Percentiles rank a stretch among this genome's conserved stretches.
These are phyloP conservation scores for Coremacera marginata DNA, from an alignment of 2,888 invertebrate species.

Conservation along the genomic window DNA sequence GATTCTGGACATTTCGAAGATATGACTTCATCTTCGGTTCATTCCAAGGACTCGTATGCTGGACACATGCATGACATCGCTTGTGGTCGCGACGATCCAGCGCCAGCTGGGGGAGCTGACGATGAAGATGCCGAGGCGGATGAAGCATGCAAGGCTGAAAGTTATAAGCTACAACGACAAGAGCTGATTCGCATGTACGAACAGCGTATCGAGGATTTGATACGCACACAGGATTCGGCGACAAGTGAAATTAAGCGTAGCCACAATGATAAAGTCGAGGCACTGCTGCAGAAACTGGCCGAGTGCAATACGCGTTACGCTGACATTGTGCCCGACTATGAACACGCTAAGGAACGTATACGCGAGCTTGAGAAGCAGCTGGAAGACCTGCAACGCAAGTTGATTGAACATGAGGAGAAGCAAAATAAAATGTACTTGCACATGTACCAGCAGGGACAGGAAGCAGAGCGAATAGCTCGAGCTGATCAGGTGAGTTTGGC, in stretches of 20 bases:
- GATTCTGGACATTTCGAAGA: constrained; percentile 92
- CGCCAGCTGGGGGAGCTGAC: constrained; percentile 51
- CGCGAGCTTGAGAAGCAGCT: constrained; percentile 79
- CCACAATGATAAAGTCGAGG: constrained; percentile 85
- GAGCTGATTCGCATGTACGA: constrained; percentile 80
- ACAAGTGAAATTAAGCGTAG: constrained; percentile 82
- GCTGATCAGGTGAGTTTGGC: constrained; percentile 75
- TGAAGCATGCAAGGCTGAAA: constrained; percentile 62
- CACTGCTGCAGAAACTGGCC: constrained; percentile 78
- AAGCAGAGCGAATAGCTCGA: constrained; percentile 80
- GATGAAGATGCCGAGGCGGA: constrained; percentile 40
- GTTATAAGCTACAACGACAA: constrained; percentile 77
- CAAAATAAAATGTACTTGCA: constrained; percentile 84
- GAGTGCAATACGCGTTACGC: constrained; percentile 84
- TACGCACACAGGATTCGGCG: constrained; percentile 74
- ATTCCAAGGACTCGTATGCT: constrained; percentile 78
- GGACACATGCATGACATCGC: constrained; percentile 71
- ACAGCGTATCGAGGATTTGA: constrained; percentile 80
- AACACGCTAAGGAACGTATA: constrained; percentile 78
- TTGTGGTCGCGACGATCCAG: constrained; percentile 55
- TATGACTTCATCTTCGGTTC: constrained; percentile 80
- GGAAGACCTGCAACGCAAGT: constrained; percentile 77
- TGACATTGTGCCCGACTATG: constrained; percentile 80
- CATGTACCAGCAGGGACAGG: constrained; percentile 86
- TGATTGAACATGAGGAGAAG: constrained; percentile 79